Evolutionary conservation across 2,888 invertebrate genomes (phyloP).

Genomic region (Gymnosoma rotundatum): DNA sequence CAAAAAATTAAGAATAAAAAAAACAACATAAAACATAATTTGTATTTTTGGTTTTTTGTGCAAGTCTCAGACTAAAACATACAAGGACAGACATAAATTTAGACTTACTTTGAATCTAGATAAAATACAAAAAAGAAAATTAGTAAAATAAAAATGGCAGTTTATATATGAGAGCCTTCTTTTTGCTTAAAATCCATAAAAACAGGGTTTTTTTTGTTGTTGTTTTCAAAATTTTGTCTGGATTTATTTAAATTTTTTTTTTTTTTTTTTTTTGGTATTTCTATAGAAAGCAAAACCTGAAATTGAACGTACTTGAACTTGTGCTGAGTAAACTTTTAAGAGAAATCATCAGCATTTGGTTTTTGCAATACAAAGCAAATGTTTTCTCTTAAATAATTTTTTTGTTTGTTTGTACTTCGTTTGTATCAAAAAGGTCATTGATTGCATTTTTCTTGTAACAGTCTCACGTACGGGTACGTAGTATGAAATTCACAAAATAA

Average conservation of each 20-base stretch:
- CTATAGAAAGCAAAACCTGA: constrained; percentile 64
- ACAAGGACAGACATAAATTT: constrained; percentile 26
- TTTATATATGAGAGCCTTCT: neutral
- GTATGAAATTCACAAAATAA: constrained; percentile 29
- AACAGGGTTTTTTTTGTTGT: constrained; percentile 48
- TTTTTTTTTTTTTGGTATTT: constrained; percentile 56
- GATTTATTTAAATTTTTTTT: constrained; percentile 19
- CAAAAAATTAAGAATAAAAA: constrained; percentile 17
- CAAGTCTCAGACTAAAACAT: constrained; percentile 28
- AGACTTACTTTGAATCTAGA: constrained; percentile 37
- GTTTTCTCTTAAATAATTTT: constrained; percentile 65
- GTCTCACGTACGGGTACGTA: constrained; percentile 35
- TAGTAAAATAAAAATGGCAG: constrained; percentile 18
- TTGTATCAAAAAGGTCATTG: constrained; percentile 64
- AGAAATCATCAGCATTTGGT: constrained; percentile 47
- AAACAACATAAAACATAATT: constrained; percentile 25
- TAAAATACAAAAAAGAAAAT: constrained; percentile 16
- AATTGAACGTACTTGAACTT: constrained; percentile 70
- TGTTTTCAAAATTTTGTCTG: constrained; percentile 37
- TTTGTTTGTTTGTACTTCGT: neutral
- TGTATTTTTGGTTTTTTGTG: constrained; percentile 31
- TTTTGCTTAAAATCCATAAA: constrained; percentile 34
- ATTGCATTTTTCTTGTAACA: constrained; percentile 57
- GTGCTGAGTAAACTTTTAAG: constrained; percentile 55
- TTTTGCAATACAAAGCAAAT: constrained; percentile 19